A percentile compares a stretch with the other conserved stretches of the same genome.
phyloP scores from a whole-genome alignment of 2,797 vertebrate species.

The Leptodactylus fallax region DNA sequence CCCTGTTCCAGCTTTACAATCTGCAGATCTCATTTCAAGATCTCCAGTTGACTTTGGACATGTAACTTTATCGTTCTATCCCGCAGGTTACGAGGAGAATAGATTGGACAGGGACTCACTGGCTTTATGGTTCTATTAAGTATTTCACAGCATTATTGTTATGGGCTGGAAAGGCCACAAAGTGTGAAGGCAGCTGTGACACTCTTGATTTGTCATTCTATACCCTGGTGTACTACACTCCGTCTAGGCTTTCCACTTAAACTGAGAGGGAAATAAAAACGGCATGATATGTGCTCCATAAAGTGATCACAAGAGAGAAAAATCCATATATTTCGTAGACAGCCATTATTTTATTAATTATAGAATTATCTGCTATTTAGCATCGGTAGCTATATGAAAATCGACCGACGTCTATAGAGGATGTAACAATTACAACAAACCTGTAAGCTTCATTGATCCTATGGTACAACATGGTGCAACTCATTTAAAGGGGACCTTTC shows the following conservation, averaged over 20 bases:
- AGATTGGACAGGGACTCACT: conserved; percentile 53
- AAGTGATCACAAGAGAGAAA: conserved; percentile 14
- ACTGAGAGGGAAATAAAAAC: conserved; percentile 31
- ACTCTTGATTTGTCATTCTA: conserved; percentile 56
- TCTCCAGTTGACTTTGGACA: conserved; percentile 57
- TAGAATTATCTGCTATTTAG: neutral
- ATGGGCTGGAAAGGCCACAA: conserved; percentile 54
- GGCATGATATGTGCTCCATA: conserved; percentile 17
- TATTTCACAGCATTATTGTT: conserved; percentile 61
- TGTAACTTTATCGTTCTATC: conserved; percentile 52
- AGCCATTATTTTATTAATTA: neutral
- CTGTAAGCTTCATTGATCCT: neutral
- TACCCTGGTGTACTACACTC: conserved; percentile 42
- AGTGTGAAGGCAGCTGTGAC: conserved; percentile 56
- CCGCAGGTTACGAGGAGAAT: conserved; percentile 55
- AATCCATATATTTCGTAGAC: neutral
- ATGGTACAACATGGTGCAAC: neutral
- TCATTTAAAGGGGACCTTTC: no score
- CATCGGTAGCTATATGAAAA: neutral
- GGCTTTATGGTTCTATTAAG: conserved; percentile 62
- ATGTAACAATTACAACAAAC: no score
- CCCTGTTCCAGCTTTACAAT: neutral
- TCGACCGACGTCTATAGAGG: neutral
- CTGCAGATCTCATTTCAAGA: conserved; percentile 49
- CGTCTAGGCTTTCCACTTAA: conserved; percentile 35